These are phyloP conservation scores for Cheumatopsyche charites DNA, from an alignment of 1,140 invertebrate species.

Conservation along the genomic window DNA sequence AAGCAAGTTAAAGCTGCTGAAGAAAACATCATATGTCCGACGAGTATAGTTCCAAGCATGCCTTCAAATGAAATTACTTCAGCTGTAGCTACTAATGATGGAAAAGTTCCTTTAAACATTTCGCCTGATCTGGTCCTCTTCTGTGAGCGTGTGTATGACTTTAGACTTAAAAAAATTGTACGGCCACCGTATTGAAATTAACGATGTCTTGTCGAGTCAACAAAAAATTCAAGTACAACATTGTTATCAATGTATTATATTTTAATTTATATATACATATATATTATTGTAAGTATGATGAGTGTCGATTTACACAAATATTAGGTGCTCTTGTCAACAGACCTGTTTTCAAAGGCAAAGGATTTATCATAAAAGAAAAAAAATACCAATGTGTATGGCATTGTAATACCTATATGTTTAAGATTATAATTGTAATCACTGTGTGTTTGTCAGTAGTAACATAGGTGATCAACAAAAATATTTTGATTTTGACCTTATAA, in stretches of 20 bases:
- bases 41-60: constrained; percentile 56
- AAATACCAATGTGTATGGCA: constrained; percentile 19
- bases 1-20: constrained; percentile 63
- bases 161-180: constrained; percentile 80
- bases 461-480: background rate
- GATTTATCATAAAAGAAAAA: constrained; percentile 8
- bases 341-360: constrained; percentile 3
- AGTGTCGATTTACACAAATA: background rate
- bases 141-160: constrained; percentile 94
- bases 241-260: constrained; percentile 24
- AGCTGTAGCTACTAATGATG: constrained; percentile 53
- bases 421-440: constrained; percentile 14
- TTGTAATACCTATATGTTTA: background rate
- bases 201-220: constrained; percentile 3
- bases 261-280: background rate
- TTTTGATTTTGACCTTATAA: constrained; percentile 14
- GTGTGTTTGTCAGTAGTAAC: constrained; percentile 33
- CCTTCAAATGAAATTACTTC: constrained; percentile 53
- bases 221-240: constrained; percentile 20
- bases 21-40: constrained; percentile 57
- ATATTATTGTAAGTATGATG: constrained; percentile 9
- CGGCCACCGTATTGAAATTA: constrained; percentile 58
- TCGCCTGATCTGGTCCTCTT: constrained; percentile 89
- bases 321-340: constrained; percentile 3
- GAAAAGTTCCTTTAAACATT: constrained; percentile 73